Evolutionary conservation across 2,888 invertebrate genomes (phyloP).

Genomic region (Lasioglossum morio): DNA sequence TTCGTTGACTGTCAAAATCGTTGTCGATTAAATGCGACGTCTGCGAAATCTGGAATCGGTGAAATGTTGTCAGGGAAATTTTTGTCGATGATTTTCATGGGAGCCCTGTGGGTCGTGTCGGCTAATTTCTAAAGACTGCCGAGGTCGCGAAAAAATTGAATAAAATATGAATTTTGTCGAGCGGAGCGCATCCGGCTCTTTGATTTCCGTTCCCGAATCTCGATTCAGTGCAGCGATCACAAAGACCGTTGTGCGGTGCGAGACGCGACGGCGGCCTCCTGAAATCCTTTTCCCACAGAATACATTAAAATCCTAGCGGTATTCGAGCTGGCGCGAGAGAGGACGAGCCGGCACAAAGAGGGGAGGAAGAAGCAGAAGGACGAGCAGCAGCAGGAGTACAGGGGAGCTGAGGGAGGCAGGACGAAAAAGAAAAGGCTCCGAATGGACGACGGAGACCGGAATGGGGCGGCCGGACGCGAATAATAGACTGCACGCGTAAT

Average conservation of each 20-base stretch:
- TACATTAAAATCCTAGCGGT: slow-evolving; percentile 46
- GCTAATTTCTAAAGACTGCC: neutral
- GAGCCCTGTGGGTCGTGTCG: neutral
- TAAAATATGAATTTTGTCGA: neutral
- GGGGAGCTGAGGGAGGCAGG: slow-evolving; percentile 9
- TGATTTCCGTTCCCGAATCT: neutral
- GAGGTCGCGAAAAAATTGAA: neutral
- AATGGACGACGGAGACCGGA: slow-evolving; percentile 56
- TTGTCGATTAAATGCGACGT: no score
- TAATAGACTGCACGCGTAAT: slow-evolving; percentile 53
- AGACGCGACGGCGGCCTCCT: slow-evolving; percentile 2
- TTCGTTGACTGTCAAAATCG: no score
- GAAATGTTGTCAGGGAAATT: no score
- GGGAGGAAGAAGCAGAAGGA: neutral
- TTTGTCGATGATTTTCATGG: no score
- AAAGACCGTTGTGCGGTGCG: neutral
- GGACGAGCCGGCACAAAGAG: slow-evolving; percentile 20
- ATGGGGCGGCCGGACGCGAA: slow-evolving; percentile 52
- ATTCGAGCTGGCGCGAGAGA: slow-evolving; percentile 40
- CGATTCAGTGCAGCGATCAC: neutral
- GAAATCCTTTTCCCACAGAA: slow-evolving; percentile 48
- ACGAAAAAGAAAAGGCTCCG: slow-evolving; percentile 49
- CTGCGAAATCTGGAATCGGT: no score
- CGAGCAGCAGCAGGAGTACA: neutral
- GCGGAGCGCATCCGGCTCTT: neutral